phyloP scores from a whole-genome alignment of 2,113 vertebrate genomes.

The Heterotis niloticus region DNA sequence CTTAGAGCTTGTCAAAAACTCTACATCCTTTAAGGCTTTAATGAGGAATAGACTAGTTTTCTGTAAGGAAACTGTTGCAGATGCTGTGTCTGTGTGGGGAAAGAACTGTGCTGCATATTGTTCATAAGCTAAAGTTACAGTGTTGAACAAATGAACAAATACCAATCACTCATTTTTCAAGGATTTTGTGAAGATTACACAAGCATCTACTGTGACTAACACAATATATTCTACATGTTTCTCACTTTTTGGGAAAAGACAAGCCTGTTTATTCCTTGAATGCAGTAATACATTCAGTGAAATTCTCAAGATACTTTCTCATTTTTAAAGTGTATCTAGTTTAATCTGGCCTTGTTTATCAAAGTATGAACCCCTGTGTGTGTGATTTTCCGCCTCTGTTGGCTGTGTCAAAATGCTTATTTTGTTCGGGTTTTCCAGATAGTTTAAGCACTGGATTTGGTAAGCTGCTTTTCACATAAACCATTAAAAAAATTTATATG shows the following conservation, averaged over 20 bases:
- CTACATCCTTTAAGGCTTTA: not conserved
- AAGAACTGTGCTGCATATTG: not conserved
- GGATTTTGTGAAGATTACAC: not conserved
- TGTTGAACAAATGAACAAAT: not conserved
- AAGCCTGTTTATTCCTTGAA: not conserved
- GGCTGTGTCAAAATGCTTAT: not conserved
- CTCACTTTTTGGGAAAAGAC: not conserved
- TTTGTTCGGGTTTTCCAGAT: conserved; percentile 7
- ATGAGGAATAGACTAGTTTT: not conserved
- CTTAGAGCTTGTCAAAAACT: no score
- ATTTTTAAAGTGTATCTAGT: not conserved
- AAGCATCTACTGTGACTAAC: not conserved
- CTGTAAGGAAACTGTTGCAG: not conserved
- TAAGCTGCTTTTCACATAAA: conserved; percentile 3
- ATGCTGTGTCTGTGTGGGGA: not conserved
- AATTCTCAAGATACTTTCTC: no score
- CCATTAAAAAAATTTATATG: not conserved
- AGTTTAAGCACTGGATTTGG: not conserved
- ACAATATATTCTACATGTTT: not conserved
- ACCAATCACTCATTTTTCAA: no score
- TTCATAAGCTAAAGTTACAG: not conserved
- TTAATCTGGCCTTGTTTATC: not conserved
- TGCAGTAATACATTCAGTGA: not conserved
- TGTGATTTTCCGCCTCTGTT: not conserved
- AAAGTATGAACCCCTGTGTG: not conserved